Evolutionary conservation across 1,140 invertebrate genomes (phyloP), one percentile per base, ranked within the genome.

Genomic region (Episyrphus balteatus): DNA sequence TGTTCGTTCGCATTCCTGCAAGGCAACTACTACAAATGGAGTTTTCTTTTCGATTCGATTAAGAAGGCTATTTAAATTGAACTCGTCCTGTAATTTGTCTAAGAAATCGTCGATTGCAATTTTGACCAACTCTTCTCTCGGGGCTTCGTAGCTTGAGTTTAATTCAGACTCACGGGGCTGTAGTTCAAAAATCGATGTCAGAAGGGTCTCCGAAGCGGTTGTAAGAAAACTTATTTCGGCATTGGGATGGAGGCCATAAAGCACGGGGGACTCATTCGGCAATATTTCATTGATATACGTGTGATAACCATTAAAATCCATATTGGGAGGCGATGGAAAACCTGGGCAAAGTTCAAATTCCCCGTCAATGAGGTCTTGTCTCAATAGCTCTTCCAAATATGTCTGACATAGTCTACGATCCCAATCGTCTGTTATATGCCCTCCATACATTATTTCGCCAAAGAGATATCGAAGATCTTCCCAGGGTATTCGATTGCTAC

Each of bases 361-460:
- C 9, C 87, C 89, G 53, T 93, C 90, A 36, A 90, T 81, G 61
- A 94, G 73, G 57, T 91, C 85, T 5, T 86, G 78, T 55, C 85
- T 79, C 70, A 97, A 79, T 61, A 88, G 92, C 55, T 92, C 91
- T 52, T 87, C 77, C 14, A 96, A 72, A 73, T 94, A 96, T 9
- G 88, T 92, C 44, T 79, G 76, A 63, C 92, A 95, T 0, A 95
- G 73, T 9, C 86, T 71, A 44, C 92, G 72, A 70, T 97, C 92
- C 90, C 92, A 95, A 63, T 96, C 91, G 64, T 96, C 92, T 1
- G 92, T 96, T 55, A 97, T 95, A 63, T 96, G 92, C 0, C 92
- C 92, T 3, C 92, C 92, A 61, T 97, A 97, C 92, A 95, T 96
- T 3, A 96, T 96, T 71, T 96, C 92, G 0, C 92, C 92, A 65